Evolutionary conservation across 23 tunicate genomes (phyloP).

Genomic region (Phallusia fumigata): DNA sequence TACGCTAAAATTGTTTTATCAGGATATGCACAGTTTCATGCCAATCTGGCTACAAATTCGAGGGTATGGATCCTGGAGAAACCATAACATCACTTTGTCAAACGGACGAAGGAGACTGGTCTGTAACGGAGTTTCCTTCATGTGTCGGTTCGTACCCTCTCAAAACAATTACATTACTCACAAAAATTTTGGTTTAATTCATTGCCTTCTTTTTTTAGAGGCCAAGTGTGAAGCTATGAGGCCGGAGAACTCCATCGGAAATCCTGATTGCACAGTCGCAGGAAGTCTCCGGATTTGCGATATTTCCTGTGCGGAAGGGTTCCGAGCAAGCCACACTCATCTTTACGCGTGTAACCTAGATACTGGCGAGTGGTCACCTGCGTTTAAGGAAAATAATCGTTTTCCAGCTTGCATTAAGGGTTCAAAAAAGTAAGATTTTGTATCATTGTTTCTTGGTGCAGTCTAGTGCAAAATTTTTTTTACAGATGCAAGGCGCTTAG

Average conservation of each 20-base stretch:
- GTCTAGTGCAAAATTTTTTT: not conserved
- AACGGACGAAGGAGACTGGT: constrained; percentile 65
- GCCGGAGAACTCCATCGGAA: constrained; percentile 36
- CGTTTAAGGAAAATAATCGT: constrained; percentile 53
- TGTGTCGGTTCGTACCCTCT: constrained; percentile 62
- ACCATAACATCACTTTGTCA: constrained; percentile 39
- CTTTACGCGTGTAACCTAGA: constrained; percentile 76
- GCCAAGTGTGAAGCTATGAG: constrained; percentile 69
- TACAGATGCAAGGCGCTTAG: constrained; percentile 70
- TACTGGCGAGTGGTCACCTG: constrained; percentile 86
- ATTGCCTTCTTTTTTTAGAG: constrained; percentile 17
- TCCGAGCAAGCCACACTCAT: constrained; percentile 53
- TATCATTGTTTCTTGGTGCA: not conserved
- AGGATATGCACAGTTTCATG: constrained; percentile 69
- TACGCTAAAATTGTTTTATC: not conserved
- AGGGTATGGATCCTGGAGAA: constrained; percentile 63
- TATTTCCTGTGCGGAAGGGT: constrained; percentile 59
- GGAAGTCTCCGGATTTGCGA: constrained; percentile 62
- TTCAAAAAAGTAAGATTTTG: constrained; percentile 35
- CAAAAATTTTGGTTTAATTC: too few relatives aligned
- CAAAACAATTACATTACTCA: too few relatives aligned
- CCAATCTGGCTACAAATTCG: constrained; percentile 75
- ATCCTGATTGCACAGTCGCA: constrained; percentile 48
- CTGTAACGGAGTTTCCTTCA: constrained; percentile 48
- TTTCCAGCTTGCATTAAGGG: constrained; percentile 81